Evolutionary conservation across 2,113 vertebrate genomes (phyloP), one percentile per base, ranked within the genome.

Genomic region (Strigops habroptila): DNA sequence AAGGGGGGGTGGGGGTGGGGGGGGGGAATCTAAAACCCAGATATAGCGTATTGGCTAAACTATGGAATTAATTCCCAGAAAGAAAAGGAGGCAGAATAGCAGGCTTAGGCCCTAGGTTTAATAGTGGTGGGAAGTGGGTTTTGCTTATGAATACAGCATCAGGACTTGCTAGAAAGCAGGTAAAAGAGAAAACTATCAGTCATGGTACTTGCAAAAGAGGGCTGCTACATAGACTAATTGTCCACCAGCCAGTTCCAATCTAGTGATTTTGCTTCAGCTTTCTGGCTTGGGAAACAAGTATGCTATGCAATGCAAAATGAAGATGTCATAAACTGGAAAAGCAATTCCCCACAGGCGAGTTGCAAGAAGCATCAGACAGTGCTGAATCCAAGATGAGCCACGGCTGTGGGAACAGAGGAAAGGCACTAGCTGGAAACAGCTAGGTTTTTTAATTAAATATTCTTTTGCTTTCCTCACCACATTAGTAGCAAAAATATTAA

Each of bases 301-400:
- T 16, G 10, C 16, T 35, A 8, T 1, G 0, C 18, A 39, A 33
- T 6, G 19, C 0, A 0, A 77, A 78, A 55, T 5, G 4, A 41
- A 59, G n/a, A 33, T 11, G 3, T 16, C 27, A 43, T 21, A 52
- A 83, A 31, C 30, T 35, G 44, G 35, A 49, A 83, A 59, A 79
- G 24, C 43, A 52, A 16, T 35, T 69, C n/a, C 48, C 46, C 43
- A 19, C 9, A 44, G 37, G 16, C 3, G 0, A 78, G 30, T 24
- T 4, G 9, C n/a, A 79, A 44, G 53, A 70, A 88, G 35, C 28
- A 55, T 9, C 51, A 79, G 19, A 39, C 0, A 21, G 39, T 12
- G 25, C 51, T 5, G 27, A 48, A 81, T 28, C 16, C 33, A 18
- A 23, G 53, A 33, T 4, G 18, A 87, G 37, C 52, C 25, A 19